These are phyloP conservation scores for Casuarius casuarius DNA, from an alignment of 2,113 vertebrate species.

Conservation along the genomic window DNA sequence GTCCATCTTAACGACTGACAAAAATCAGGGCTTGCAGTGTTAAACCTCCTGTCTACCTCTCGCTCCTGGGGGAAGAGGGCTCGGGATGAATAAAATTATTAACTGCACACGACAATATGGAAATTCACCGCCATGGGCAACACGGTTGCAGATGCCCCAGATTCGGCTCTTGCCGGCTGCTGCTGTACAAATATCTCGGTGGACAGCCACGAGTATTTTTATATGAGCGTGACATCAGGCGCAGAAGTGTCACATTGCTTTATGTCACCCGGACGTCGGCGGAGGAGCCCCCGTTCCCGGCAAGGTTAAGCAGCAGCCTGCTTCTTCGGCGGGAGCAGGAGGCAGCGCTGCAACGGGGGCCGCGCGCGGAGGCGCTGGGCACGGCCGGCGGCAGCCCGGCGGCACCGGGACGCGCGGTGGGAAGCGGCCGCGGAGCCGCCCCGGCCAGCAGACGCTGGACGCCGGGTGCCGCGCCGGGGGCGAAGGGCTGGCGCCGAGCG, in stretches of 20 bases:
- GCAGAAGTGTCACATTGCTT: background rate
- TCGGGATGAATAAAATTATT: background rate
- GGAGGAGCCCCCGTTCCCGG: background rate
- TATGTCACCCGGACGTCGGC: background rate
- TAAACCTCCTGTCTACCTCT: background rate
- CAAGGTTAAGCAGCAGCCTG: background rate
- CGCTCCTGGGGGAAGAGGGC: background rate
- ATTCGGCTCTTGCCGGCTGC: background rate
- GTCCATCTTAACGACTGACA: accelerated
- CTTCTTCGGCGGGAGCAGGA: background rate
- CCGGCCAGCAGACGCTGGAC: accelerated
- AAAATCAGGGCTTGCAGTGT: accelerated
- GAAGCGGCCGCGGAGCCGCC: too few species aligned
- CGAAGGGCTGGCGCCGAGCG: background rate
- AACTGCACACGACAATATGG: background rate
- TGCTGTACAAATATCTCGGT: background rate
- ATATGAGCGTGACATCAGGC: background rate
- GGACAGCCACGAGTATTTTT: background rate
- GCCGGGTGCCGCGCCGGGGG: background rate
- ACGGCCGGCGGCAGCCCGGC: background rate
- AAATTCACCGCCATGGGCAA: background rate
- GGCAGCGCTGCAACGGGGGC: accelerated
- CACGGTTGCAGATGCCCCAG: background rate
- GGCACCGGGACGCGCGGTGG: too few species aligned
- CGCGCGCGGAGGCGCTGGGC: background rate